phyloP scores from a whole-genome alignment of 1,140 invertebrate species.

The Zaprionus vittiger region DNA sequence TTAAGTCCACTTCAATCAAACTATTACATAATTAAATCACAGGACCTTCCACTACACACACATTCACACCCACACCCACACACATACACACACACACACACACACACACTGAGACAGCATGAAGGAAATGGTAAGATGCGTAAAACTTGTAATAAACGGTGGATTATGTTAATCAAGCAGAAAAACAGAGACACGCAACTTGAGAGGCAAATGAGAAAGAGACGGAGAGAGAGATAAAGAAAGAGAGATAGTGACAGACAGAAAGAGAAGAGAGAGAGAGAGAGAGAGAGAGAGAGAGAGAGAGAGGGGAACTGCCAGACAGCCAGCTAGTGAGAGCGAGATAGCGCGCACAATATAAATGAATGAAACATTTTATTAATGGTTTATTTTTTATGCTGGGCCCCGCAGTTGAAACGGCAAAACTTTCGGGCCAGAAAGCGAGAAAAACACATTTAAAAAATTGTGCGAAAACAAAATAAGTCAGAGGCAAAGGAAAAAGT shows the following conservation, averaged over 20 bases:
- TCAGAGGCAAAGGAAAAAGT: constrained; percentile 14
- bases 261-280: neutral
- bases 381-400: constrained; percentile 53
- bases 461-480: constrained; percentile 23
- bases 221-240: neutral
- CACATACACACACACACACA: neutral
- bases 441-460: constrained; percentile 50
- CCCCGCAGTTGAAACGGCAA: constrained; percentile 33
- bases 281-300: neutral
- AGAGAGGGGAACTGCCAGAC: neutral
- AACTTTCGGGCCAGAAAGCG: constrained; percentile 37
- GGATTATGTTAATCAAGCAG: constrained; percentile 83
- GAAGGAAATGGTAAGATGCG: constrained; percentile 41
- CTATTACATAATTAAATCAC: constrained; percentile 83
- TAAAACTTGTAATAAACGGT: constrained; percentile 75
- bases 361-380: constrained; percentile 82
- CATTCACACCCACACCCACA: constrained; percentile 29
- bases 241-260: neutral
- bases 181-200: constrained; percentile 71
- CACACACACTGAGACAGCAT: constrained; percentile 5
- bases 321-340: neutral
- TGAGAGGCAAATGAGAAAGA: constrained; percentile 14
- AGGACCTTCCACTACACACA: constrained; percentile 37
- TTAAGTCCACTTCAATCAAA: constrained; percentile 78
- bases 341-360: constrained; percentile 62